A percentile compares a stretch with the other conserved stretches of the same genome.
Conservation (phyloP, 2,113 vertebrate species). For the Neoarius graeffei region DNA sequence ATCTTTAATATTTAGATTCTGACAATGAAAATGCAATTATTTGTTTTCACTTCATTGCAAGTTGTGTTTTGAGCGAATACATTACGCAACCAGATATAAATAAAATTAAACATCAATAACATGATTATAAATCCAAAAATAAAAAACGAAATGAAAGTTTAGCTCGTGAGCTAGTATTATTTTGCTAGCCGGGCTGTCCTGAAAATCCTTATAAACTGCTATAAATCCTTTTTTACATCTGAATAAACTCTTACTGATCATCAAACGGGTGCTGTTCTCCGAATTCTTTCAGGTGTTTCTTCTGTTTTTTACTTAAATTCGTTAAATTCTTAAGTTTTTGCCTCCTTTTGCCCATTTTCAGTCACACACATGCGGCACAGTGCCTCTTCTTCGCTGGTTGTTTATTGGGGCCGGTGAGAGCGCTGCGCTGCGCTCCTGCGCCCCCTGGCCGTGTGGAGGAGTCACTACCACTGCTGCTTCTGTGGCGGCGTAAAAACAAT, state of each 20-base stretch:
- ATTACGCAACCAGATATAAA: not conserved
- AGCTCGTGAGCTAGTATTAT: not conserved
- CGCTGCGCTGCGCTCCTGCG: not conserved
- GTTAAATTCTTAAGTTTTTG: slow-evolving; percentile 67
- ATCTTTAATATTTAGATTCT: not conserved
- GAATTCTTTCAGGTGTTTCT: slow-evolving; percentile 87
- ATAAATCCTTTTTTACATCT: not conserved
- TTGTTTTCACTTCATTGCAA: not conserved
- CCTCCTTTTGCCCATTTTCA: slow-evolving; percentile 78
- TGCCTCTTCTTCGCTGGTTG: slow-evolving; percentile 8
- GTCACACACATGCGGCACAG: slow-evolving; percentile 48
- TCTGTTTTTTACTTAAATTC: slow-evolving; percentile 84
- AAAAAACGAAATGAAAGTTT: not conserved
- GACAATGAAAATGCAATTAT: not conserved
- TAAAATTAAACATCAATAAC: not conserved
- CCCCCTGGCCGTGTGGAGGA: slow-evolving; percentile 48
- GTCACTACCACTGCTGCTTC: not conserved
- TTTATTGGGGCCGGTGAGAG: not conserved
- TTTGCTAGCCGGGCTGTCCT: not conserved
- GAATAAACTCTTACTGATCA: slow-evolving; percentile 75
- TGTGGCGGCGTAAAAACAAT: no score
- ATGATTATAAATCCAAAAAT: not conserved
- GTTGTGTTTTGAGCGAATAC: not conserved
- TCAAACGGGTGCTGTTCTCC: slow-evolving; percentile 92
- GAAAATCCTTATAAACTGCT: not conserved